Evolutionary conservation across 1,140 invertebrate genomes (phyloP).

Genomic region (Leucophenga varia): DNA sequence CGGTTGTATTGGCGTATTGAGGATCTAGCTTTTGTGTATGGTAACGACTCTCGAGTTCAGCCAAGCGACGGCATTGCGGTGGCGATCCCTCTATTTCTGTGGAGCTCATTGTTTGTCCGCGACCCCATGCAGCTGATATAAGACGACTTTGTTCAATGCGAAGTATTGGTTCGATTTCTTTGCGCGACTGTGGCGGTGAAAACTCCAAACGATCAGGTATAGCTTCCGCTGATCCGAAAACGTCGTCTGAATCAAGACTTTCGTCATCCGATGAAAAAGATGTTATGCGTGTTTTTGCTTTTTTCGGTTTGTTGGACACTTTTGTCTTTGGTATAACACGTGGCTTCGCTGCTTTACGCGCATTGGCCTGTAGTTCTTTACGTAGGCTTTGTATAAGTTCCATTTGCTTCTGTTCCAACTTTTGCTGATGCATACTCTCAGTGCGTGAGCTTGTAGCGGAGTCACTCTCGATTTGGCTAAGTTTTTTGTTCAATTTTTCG

Average conservation of each 20-base stretch:
- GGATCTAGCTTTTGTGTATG: constrained; percentile 64
- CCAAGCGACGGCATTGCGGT: constrained; percentile 64
- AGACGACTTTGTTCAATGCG: constrained; percentile 69
- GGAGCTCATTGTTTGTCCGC: constrained; percentile 71
- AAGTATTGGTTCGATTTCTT: constrained; percentile 70
- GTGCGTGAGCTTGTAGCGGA: constrained; percentile 69
- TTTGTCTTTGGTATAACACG: constrained; percentile 53
- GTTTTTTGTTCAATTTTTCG: constrained; percentile 69
- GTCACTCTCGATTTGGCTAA: constrained; percentile 72
- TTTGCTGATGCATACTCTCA: constrained; percentile 65
- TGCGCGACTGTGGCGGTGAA: constrained; percentile 69
- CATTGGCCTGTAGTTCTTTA: constrained; percentile 45
- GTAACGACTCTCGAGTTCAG: constrained; percentile 63
- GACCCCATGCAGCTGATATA: constrained; percentile 65
- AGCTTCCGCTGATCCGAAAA: constrained; percentile 70
- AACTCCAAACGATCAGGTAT: constrained; percentile 68
- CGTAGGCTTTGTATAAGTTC: constrained; percentile 55
- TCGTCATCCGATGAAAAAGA: constrained; percentile 73
- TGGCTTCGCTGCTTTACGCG: constrained; percentile 43
- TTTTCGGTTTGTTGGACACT: constrained; percentile 52
- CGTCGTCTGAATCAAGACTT: constrained; percentile 70
- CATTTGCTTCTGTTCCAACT: constrained; percentile 59
- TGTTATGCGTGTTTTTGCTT: constrained; percentile 68
- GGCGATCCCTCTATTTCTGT: constrained; percentile 72
- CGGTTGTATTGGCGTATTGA: constrained; percentile 61